Base-by-base conservation (phyloP, 2,113 vertebrate species). In the Anarhynchus alexandrinus region DNA sequence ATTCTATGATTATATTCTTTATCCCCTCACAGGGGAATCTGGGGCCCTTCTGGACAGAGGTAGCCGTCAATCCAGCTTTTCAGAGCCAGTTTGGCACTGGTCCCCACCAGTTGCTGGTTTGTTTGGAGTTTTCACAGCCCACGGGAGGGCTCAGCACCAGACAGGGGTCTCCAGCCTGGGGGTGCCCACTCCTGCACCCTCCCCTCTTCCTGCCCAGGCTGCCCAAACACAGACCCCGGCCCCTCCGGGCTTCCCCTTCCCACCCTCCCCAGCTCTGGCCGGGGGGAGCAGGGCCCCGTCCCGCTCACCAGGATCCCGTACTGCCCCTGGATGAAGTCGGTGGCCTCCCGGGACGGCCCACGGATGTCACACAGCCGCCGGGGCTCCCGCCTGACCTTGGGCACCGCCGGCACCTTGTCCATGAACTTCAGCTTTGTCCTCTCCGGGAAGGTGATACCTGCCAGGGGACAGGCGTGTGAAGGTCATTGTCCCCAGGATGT, bases 281-380 rank as follows among this genome's bases (percentile, higher is more conserved):
- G 9, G 22, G n/a, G 23, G 20, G 15, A 12, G 19, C 22, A 10
- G 9, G n/a, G 5, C 17, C 34, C 32, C 17, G 2, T 62, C 54
- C 36, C 2, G 94, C 98, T 98, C 94, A 99, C 99, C 98, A 99
- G 96, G 86, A 99, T 99, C 6, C 98, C 99, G 43, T 98, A 99
- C 66, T 97, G 98, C 62, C 99, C 99, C 40, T 96, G 83, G 3
- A 84, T 98, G 94, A 99, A 99, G 22, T 97, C 93, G 20, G 98
- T 99, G 47, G 93, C 98, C 47, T 94, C 66, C 7, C 3, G 80
- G 5, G 99, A 97, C 2, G 99, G 99, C 5, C 99, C 99, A 2
- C 98, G 98, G 90, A 99, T 99, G 54, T 99, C 99, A 32, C 95
- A 92, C 34, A 99, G 96, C 34, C 61, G 98, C 95, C 98, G 99